Evolutionary conservation across 1,140 invertebrate genomes (phyloP).

Genomic region (Caenorhabditis briggsae): DNA sequence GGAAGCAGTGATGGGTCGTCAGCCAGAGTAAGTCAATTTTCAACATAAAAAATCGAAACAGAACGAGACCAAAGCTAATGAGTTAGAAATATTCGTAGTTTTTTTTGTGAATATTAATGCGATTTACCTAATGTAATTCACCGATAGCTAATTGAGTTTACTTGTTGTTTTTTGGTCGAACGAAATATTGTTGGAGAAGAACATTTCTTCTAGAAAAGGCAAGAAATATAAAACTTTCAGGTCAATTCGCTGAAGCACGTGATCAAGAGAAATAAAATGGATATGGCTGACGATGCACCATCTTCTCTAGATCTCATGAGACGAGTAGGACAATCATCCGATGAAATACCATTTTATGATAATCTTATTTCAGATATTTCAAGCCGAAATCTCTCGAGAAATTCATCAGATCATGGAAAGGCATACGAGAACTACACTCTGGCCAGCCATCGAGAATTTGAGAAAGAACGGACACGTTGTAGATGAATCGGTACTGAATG

Average conservation of each 20-base stretch:
- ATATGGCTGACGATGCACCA: constrained; percentile 43
- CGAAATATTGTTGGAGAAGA: neutral
- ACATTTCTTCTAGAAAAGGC: too few species aligned
- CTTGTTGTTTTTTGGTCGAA: too few species aligned
- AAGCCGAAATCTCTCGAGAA: constrained; percentile 72
- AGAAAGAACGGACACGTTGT: constrained; percentile 73
- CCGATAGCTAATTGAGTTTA: too few species aligned
- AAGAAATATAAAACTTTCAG: constrained; percentile 5
- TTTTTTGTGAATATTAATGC: too few species aligned
- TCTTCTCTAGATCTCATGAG: constrained; percentile 59
- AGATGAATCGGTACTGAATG: constrained; percentile 67
- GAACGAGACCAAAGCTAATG: too few species aligned
- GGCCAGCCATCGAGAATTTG: constrained; percentile 76
- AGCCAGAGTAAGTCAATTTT: constrained; percentile 24
- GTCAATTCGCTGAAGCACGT: constrained; percentile 62
- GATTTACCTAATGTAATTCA: too few species aligned
- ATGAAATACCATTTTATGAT: too few species aligned
- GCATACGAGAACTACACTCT: constrained; percentile 72
- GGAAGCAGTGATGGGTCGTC: constrained; percentile 40
- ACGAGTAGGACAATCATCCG: constrained; percentile 14
- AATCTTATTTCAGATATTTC: constrained; percentile 68
- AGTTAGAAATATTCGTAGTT: too few species aligned
- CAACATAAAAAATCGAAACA: too few species aligned
- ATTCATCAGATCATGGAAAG: constrained; percentile 74
- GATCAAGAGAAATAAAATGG: constrained; percentile 60